phyloP scores from a whole-genome alignment of 1,140 invertebrate genomes.

The Spodoptera frugiperda region DNA sequence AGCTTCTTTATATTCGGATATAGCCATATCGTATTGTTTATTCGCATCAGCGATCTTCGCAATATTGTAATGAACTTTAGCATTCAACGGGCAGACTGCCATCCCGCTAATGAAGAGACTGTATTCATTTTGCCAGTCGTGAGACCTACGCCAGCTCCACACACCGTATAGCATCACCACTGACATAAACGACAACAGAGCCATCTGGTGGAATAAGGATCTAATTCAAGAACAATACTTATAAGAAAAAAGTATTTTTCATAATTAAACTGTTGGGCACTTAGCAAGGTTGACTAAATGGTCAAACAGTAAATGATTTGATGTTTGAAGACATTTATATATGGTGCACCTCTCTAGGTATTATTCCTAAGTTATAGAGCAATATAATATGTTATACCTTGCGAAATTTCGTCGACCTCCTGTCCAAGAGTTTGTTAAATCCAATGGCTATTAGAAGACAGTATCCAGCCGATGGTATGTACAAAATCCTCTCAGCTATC shows the following conservation, averaged over 20 bases:
- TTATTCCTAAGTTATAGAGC: too few relatives aligned
- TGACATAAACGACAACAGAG: constrained; percentile 70
- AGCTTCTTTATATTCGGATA: constrained; percentile 92
- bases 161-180: constrained; percentile 87
- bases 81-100: constrained; percentile 94
- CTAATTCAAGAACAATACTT: too few relatives aligned
- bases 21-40: constrained; percentile 89
- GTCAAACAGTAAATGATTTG: too few relatives aligned
- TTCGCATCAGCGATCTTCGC: constrained; percentile 94
- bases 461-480: constrained; percentile 95
- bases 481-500: constrained; percentile 94
- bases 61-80: constrained; percentile 98
- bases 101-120: constrained; percentile 90
- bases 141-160: constrained; percentile 90
- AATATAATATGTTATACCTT: constrained; percentile 44
- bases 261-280: too few relatives aligned
- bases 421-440: constrained; percentile 74
- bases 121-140: constrained; percentile 93
- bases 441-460: constrained; percentile 92
- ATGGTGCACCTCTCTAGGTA: too few relatives aligned
- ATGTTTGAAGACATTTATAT: too few relatives aligned
- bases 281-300: too few relatives aligned
- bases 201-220: constrained; percentile 55
- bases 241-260: too few relatives aligned
- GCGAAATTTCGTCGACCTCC: constrained; percentile 26